Conservation (phyloP, 2,797 vertebrate species). For the Enteromius unitaeniatus region DNA sequence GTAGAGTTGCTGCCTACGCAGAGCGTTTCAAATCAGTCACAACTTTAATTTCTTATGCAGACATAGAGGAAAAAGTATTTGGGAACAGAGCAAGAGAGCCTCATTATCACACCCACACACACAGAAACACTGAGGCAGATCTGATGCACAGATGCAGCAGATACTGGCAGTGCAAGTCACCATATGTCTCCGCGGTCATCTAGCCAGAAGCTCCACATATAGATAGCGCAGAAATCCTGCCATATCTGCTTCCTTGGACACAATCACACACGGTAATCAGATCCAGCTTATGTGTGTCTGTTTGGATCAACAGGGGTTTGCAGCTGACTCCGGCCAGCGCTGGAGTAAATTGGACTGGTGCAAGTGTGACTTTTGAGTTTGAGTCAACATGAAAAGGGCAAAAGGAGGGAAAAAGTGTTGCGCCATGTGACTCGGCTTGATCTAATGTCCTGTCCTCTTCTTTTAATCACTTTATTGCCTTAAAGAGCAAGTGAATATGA, state of each 20-base stretch:
- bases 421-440: conserved; percentile 60
- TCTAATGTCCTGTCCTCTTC: conserved; percentile 57
- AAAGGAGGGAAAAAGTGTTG: conserved; percentile 61
- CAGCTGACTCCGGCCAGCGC: neutral
- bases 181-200: neutral
- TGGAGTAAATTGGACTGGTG: neutral
- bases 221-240: neutral
- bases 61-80: neutral
- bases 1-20: neutral
- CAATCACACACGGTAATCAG: neutral
- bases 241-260: neutral
- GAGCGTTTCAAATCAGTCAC: neutral
- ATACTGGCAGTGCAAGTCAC: neutral
- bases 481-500: conserved; percentile 5
- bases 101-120: neutral
- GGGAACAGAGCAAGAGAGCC: neutral
- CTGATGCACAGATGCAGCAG: neutral
- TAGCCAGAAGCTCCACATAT: neutral
- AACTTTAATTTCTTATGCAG: neutral
- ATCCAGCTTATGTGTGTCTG: neutral
- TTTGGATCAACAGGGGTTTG: neutral
- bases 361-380: conserved; percentile 62
- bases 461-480: conserved; percentile 14
- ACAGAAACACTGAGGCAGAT: conserved; percentile 6
- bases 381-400: conserved; percentile 74